Evolutionary conservation across 2,797 vertebrate genomes (phyloP).

Genomic region (Arrhamphus sclerolepis): DNA sequence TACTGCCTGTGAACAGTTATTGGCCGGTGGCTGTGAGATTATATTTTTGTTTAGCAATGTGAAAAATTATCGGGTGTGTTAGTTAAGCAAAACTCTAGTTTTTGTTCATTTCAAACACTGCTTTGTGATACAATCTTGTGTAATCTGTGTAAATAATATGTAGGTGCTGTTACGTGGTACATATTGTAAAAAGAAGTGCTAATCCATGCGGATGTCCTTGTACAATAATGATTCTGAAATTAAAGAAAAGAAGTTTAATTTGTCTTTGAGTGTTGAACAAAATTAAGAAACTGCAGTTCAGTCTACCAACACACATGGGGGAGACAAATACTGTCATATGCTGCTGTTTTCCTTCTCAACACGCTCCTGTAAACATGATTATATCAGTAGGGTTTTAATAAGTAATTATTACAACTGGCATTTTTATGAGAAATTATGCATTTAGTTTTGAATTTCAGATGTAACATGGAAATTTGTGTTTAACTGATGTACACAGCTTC

Average conservation of each 20-base stretch:
- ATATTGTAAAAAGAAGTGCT: constrained; percentile 84
- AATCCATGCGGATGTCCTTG: constrained; percentile 80
- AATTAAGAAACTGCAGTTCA: constrained; percentile 23
- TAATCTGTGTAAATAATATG: constrained; percentile 85
- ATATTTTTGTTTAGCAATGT: constrained; percentile 34
- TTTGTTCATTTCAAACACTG: constrained; percentile 79
- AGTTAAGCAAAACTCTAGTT: constrained; percentile 40
- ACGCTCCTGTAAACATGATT: too few relatives aligned
- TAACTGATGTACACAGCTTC: constrained; percentile 10
- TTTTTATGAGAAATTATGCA: too few relatives aligned
- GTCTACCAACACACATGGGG: constrained; percentile 47
- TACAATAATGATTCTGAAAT: constrained; percentile 84
- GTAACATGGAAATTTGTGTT: constrained; percentile 6
- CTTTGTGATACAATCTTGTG: constrained; percentile 85
- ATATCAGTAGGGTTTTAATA: background rate
- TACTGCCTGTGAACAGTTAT: constrained; percentile 10
- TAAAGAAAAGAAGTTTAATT: constrained; percentile 61
- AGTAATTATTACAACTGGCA: too few relatives aligned
- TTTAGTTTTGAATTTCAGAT: constrained; percentile 5
- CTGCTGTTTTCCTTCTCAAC: background rate
- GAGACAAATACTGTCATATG: constrained; percentile 29
- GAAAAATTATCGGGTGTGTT: constrained; percentile 23
- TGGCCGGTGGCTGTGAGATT: constrained; percentile 40
- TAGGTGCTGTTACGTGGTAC: constrained; percentile 86
- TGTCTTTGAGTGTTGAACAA: background rate